phyloP scores from a whole-genome alignment of 2,888 invertebrate species.

The Melangyna quadrimaculata region DNA sequence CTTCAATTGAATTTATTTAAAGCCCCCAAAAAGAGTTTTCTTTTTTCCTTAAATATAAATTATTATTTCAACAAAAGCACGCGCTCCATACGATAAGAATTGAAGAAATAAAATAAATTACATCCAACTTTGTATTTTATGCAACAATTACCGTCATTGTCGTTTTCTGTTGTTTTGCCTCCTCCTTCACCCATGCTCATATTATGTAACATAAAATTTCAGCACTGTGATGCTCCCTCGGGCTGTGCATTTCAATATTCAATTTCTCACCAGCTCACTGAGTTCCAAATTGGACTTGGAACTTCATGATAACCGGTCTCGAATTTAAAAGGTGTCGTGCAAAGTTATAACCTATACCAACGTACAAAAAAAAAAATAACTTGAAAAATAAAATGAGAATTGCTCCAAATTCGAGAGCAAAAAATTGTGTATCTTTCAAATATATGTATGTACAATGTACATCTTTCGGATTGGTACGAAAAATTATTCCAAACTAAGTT shows the following conservation, averaged over 20 bases:
- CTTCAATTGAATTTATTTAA: neutral
- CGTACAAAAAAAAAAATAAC: neutral
- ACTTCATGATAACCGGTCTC: conserved; percentile 19
- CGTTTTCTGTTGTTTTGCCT: neutral
- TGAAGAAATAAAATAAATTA: neutral
- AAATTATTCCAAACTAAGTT: conserved; percentile 8
- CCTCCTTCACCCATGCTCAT: neutral
- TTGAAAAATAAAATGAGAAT: conserved; percentile 1
- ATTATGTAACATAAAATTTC: conserved; percentile 6
- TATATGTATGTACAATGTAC: neutral
- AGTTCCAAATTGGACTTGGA: conserved; percentile 17
- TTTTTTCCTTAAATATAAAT: conserved; percentile 2
- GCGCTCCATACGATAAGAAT: neutral
- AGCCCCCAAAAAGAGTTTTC: neutral
- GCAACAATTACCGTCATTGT: conserved; percentile 13
- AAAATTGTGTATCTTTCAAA: neutral
- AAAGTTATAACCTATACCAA: neutral
- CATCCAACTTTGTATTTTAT: neutral
- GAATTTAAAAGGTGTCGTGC: neutral
- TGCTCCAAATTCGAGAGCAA: conserved; percentile 14
- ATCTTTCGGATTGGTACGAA: neutral
- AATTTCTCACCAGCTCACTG: neutral
- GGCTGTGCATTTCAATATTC: conserved; percentile 14
- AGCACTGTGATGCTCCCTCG: neutral
- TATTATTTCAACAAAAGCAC: conserved; percentile 10